A percentile compares a stretch with the other conserved stretches of the same genome.
Evolutionary conservation across 2,888 invertebrate genomes (phyloP).

Genomic region (Drosophila infuscata): DNA sequence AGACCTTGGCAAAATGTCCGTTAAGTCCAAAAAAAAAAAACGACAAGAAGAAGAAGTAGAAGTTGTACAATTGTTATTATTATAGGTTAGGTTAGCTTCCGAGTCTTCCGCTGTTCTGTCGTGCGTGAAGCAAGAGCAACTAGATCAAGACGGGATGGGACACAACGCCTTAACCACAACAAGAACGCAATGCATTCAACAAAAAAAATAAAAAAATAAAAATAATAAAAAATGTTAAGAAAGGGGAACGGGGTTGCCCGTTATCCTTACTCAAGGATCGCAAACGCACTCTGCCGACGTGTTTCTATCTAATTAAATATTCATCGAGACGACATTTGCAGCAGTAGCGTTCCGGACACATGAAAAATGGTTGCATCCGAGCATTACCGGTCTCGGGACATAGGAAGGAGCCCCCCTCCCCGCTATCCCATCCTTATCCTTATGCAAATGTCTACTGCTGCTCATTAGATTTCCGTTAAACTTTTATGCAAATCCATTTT

Average conservation of each 20-base stretch:
- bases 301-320: slow-evolving; percentile 81
- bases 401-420: not conserved
- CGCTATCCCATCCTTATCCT: slow-evolving; percentile 10
- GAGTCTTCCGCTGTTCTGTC: slow-evolving; percentile 26
- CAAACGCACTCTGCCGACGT: slow-evolving; percentile 19
- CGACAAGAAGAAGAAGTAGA: slow-evolving; percentile 2
- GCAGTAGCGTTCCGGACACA: slow-evolving; percentile 37
- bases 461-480: slow-evolving; percentile 80
- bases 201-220: not conserved
- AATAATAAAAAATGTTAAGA: not conserved
- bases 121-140: slow-evolving; percentile 57
- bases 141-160: slow-evolving; percentile 68
- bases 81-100: slow-evolving; percentile 39
- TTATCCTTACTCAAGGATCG: slow-evolving; percentile 66
- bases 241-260: slow-evolving; percentile 55
- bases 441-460: slow-evolving; percentile 59
- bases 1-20: slow-evolving; percentile 64
- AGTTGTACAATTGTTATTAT: slow-evolving; percentile 44
- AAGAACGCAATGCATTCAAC: slow-evolving; percentile 32
- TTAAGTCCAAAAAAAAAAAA: slow-evolving; percentile 42
- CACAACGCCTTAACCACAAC: slow-evolving; percentile 61
- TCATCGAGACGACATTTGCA: slow-evolving; percentile 82
- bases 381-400: slow-evolving; percentile 42
- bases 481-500: slow-evolving; percentile 73
- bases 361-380: slow-evolving; percentile 57